Evolutionary conservation across 2,888 invertebrate genomes (phyloP), one percentile per base, ranked within the genome.

Genomic region (Cosmopolites sordidus): DNA sequence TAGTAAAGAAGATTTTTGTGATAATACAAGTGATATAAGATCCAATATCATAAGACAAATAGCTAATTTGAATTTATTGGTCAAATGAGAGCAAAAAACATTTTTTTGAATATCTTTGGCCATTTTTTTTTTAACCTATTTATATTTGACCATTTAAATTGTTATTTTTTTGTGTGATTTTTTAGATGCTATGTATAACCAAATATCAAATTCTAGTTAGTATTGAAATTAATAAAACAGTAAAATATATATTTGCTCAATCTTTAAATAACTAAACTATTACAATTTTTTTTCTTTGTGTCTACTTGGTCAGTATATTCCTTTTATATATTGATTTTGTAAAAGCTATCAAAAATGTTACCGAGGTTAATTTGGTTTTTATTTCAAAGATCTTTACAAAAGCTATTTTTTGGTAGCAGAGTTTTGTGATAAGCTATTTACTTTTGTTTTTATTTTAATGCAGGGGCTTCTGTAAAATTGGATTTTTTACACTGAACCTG

Each of bases 1-100:
- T 22, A 22, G 8, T 18, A 49, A 49, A 12, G 17, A 45, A 46
- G 18, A 41, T 29, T 51, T 51, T 51, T 51, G 51, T 51, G 51
- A 51, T 51, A 51, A 12, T 51, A 27, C 45, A 41, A 29, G 38
- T 37, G 37, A 37, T 45, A 37, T 45, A 45, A 37, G 17, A 45
- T 45, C 45, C 45, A 45, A 37, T 37, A 37, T 45, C 45, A 44
- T 22, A 22, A 22, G 22, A 22, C 22, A 22, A 8, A 22, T 22
- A 22, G 3, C 22, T 22, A 5, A 22, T 22, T 22, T 22, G 8
- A 3, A 22, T 22, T 22, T 22, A 5, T 22, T 22, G 22, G 22
- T 22, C 22, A 22, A 22, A 22, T 3, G 22, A 22, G 8, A 22
- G 22, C 22, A 8, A 22, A 22, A n/a, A 22, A 8, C 8, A 22